Base-by-base conservation (phyloP, 2,797 vertebrate genomes). In the Notolepis coatsorum region DNA sequence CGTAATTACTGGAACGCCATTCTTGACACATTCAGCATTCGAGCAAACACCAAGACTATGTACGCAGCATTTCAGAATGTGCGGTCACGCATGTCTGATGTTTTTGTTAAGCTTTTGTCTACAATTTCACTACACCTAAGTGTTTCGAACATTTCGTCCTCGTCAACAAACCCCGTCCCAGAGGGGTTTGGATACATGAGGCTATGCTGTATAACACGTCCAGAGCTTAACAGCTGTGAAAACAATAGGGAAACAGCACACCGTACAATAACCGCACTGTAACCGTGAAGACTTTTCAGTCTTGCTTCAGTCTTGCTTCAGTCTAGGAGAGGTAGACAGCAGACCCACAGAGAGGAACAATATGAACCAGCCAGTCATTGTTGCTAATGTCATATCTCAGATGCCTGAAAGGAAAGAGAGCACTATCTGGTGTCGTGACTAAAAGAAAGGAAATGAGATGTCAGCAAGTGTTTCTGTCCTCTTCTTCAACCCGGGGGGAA, bases 211-310 rank as follows among this genome's bases (percentile, higher is more conserved):
- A 27, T 51, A 31, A 18, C 1, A 42, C 18, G n/a, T 2, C 55
- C 4, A 4, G 24, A 64, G 51, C 31, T 42, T 43, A 46, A 33
- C 76, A 78, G 71, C 74, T 74, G 61, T 45, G 55, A 37, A 61
- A 80, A 79, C 46, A 75, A 46, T 7, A 55, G 41, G 39, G 18
- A 47, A 55, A 72, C 41, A n/a, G 57, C 25, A 56, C 65, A 70
- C 64, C 69, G n/a, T 50, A 57, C 45, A 37, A 60, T 20, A 21
- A 59, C 48, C 1, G 9, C 27, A 33, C 9, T 46, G 53, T 55
- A 59, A 56, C 43, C 30, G 27, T 39, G 48, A 61, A 10, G 31
- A 31, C 57, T 33, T 42, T 43, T 66, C 64, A 63, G 49, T 47
- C 12, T 43, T 28, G 21, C 20, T 5, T 41, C 64, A 3, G 5